These are phyloP conservation scores for Tyria jacobaeae DNA, from an alignment of 2,888 invertebrate species.

Conservation along the genomic window DNA sequence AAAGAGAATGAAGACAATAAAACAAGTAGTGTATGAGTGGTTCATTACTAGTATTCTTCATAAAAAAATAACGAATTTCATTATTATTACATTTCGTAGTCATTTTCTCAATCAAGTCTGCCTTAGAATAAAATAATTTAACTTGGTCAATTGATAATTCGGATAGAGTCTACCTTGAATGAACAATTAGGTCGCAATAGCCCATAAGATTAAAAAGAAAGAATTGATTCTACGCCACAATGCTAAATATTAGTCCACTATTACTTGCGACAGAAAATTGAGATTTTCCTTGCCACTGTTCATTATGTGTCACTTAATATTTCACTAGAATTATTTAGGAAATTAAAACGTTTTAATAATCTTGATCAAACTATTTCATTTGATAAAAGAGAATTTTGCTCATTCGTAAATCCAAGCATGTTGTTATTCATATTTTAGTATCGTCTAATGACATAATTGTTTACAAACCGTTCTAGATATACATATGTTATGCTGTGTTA, in stretches of 20 bases:
- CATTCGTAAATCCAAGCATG: too few species aligned
- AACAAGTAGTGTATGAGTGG: too few species aligned
- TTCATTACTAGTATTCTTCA: neutral
- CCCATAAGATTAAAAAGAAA: conserved; percentile 4
- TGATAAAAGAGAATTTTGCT: too few species aligned
- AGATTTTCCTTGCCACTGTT: neutral
- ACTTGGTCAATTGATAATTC: conserved; percentile 13
- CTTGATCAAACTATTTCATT: too few species aligned
- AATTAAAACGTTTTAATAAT: too few species aligned
- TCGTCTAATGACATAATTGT: too few species aligned
- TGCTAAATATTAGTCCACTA: conserved; percentile 3
- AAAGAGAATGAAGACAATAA: too few species aligned
- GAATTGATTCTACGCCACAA: conserved; percentile 12
- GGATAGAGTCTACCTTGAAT: conserved; percentile 11
- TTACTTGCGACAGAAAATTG: neutral
- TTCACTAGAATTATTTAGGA: too few species aligned
- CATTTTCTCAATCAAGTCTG: neutral
- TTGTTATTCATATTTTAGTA: too few species aligned
- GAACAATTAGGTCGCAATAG: conserved; percentile 15
- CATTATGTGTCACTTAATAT: neutral
- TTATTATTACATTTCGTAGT: too few species aligned
- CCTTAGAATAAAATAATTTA: conserved; percentile 1
- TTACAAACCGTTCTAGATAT: too few species aligned
- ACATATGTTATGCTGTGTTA: too few species aligned
- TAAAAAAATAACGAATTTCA: neutral